Conservation (phyloP, 2,797 vertebrate genomes). For the Chaetodon trifasciatus region DNA sequence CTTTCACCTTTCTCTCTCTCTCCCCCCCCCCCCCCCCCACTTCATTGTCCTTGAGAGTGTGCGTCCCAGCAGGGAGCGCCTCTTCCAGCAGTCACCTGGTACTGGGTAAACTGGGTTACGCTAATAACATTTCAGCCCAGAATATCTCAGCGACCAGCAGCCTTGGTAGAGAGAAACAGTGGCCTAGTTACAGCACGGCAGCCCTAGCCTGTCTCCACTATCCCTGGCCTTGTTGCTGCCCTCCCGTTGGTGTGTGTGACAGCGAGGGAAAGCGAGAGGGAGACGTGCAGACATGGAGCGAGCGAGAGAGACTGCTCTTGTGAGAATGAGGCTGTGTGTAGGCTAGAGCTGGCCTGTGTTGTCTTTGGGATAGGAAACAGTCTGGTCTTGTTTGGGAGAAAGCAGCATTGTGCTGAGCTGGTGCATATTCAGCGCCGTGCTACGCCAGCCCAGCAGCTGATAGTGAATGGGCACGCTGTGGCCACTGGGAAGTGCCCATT, state of each 20-base stretch:
- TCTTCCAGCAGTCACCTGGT: constrained; percentile 81
- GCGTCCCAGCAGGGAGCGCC: constrained; percentile 58
- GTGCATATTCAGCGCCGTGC: constrained; percentile 75
- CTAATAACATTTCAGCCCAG: constrained; percentile 81
- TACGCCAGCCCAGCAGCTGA: constrained; percentile 78
- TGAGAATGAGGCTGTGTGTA: constrained; percentile 78
- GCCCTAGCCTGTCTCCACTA: constrained; percentile 58
- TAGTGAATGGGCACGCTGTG: constrained; percentile 80
- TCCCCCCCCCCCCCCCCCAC: neutral
- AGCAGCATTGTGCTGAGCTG: constrained; percentile 81
- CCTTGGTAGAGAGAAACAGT: constrained; percentile 61
- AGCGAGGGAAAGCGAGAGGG: constrained; percentile 40
- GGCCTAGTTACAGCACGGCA: constrained; percentile 73
- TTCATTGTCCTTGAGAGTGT: constrained; percentile 72
- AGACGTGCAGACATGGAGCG: constrained; percentile 56
- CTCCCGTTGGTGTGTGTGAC: constrained; percentile 57
- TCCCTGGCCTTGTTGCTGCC: constrained; percentile 65
- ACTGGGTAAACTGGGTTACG: constrained; percentile 84
- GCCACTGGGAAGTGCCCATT: constrained; percentile 84
- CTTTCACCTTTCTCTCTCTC: constrained; percentile 4
- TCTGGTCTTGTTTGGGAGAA: constrained; percentile 83
- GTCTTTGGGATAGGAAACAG: constrained; percentile 83
- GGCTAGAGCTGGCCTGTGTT: constrained; percentile 77
- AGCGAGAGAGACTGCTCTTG: constrained; percentile 66
- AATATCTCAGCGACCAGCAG: constrained; percentile 73